These are phyloP conservation scores for Eulemur rubriventer DNA, from an alignment of 2,797 vertebrate species.

Conservation along the genomic window DNA sequence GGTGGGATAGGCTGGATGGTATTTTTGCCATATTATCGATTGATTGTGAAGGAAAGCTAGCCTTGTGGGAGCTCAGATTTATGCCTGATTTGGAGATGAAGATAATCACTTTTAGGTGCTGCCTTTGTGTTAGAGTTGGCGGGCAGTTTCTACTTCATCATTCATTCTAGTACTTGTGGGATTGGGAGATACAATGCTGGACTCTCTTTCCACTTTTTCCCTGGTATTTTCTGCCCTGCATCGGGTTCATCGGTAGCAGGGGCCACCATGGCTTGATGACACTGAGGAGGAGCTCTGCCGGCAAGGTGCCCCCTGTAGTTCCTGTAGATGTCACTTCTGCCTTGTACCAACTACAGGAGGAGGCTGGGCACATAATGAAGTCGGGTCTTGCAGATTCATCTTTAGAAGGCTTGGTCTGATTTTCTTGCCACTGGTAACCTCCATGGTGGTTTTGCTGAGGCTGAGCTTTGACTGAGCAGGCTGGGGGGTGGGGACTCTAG, in stretches of 20 bases:
- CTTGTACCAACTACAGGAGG: not conserved
- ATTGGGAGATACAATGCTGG: not conserved
- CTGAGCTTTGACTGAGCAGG: not conserved
- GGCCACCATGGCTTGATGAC: not conserved
- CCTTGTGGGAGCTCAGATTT: not conserved
- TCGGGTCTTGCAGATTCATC: not conserved
- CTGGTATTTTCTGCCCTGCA: conserved; percentile 7
- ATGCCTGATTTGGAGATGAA: not conserved
- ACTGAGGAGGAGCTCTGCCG: not conserved
- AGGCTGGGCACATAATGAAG: not conserved
- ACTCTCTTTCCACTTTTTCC: not conserved
- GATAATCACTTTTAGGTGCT: conserved; percentile 14
- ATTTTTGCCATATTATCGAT: not conserved
- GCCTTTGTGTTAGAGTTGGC: not conserved
- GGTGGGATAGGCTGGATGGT: not conserved
- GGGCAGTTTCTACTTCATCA: conserved; percentile 12
- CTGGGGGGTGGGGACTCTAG: not conserved
- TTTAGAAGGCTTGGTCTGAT: conserved; percentile 17
- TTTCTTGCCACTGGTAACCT: not conserved
- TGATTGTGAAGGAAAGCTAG: not conserved
- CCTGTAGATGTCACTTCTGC: not conserved
- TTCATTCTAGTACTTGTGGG: not conserved
- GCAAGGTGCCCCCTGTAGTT: not conserved
- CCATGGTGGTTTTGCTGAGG: conserved; percentile 13
- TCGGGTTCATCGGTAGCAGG: not conserved